Percentiles rank a stretch among this genome's conserved stretches.
Conservation (phyloP, 2,797 vertebrate genomes). For the Thalassophryne amazonica region DNA sequence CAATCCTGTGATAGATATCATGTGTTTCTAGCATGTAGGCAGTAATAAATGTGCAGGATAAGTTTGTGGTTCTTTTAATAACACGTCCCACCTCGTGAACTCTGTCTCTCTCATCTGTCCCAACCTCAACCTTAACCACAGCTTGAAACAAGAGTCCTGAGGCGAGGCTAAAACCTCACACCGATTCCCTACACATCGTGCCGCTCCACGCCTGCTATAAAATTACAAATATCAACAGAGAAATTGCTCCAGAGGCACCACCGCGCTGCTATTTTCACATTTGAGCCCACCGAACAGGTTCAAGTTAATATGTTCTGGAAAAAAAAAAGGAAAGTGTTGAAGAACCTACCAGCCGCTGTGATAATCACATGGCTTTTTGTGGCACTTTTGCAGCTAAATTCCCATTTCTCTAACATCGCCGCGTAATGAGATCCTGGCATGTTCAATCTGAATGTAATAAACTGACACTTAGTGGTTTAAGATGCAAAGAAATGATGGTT, state of each 20-base stretch:
- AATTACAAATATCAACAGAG: conserved; percentile 66
- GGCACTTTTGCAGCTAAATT: conserved; percentile 27
- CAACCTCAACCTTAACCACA: conserved; percentile 72
- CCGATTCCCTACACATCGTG: conserved; percentile 58
- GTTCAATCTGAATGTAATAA: neutral
- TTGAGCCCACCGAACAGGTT: conserved; percentile 31
- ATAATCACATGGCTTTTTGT: conserved; percentile 16
- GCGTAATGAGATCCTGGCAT: conserved; percentile 14
- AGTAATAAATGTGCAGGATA: conserved; percentile 73
- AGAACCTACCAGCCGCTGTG: conserved; percentile 20
- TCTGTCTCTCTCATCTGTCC: conserved; percentile 69
- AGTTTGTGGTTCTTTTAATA: conserved; percentile 76
- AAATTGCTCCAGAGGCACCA: conserved; percentile 54
- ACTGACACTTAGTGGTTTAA: too few relatives aligned
- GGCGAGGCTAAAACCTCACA: conserved; percentile 51
- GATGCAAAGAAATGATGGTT: too few relatives aligned
- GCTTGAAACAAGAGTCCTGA: conserved; percentile 58
- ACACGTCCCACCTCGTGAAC: conserved; percentile 70
- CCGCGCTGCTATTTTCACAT: conserved; percentile 38
- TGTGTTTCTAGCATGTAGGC: conserved; percentile 57
- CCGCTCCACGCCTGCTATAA: conserved; percentile 61
- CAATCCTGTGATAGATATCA: conserved; percentile 76
- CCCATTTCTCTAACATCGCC: conserved; percentile 8
- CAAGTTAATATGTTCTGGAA: conserved; percentile 31
- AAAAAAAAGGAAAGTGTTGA: too few relatives aligned